These are phyloP conservation scores for Melitaea cinxia DNA, from an alignment of 1,140 invertebrate species.

Conservation along the genomic window DNA sequence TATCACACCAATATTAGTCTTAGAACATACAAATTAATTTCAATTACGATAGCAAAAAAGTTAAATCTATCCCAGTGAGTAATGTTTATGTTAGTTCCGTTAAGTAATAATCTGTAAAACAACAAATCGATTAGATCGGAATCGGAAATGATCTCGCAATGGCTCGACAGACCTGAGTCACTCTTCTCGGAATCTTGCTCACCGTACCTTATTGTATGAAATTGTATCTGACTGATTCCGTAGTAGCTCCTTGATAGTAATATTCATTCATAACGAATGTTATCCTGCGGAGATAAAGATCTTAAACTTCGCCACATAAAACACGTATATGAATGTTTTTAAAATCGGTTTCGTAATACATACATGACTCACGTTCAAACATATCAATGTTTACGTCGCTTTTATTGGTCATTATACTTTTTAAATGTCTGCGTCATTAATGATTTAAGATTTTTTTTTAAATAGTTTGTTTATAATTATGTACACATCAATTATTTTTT, in stretches of 20 bases:
- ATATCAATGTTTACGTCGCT: conserved; percentile 20
- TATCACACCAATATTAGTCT: no score
- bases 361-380: conserved; percentile 41
- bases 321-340: conserved; percentile 38
- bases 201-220: conserved; percentile 49
- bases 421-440: conserved; percentile 21
- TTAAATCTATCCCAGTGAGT: conserved; percentile 29
- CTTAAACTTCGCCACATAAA: conserved; percentile 34
- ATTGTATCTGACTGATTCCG: conserved; percentile 49
- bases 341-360: conserved; percentile 49
- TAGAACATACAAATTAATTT: no score
- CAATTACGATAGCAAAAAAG: no score
- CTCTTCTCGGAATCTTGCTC: conserved; percentile 54
- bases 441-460: not conserved
- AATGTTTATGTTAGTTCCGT: conserved; percentile 38
- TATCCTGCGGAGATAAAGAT: conserved; percentile 52
- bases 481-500: no score
- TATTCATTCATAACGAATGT: conserved; percentile 68
- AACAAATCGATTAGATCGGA: conserved; percentile 44
- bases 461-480: not conserved
- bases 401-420: conserved; percentile 29
- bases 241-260: conserved; percentile 56
- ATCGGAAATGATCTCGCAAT: conserved; percentile 62
- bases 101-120: conserved; percentile 36
- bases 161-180: conserved; percentile 56